Evolutionary conservation across 2,888 invertebrate species (phyloP), one percentile per base, ranked within the genome.

Genomic region (Tinea semifulvella): DNA sequence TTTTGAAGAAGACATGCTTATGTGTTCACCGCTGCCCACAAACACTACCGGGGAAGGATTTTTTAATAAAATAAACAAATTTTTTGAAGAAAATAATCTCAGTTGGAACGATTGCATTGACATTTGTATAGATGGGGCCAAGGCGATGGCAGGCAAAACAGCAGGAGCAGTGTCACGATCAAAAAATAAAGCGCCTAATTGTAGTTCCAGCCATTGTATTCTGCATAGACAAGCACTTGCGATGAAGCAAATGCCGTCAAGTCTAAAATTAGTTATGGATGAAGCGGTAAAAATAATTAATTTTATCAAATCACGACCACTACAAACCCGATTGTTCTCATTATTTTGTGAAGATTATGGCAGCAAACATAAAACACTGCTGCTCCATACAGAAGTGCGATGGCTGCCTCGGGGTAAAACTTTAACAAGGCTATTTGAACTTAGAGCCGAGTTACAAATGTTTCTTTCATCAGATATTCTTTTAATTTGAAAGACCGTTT

Each of bases 351-450:
- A 48, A 45, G 45, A 48, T 46, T 46, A 52, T 52, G 51, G 51
- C 48, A 55, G 51, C 50, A 52, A 52, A 51, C 51, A 46, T 46
- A 48, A 48, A 46, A 46, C 48, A 46, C 46, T 48, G 26, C 46
- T 48, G 48, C 46, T 46, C 50, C 53, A 54, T 52, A 55, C 52
- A 50, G 53, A 57, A 54, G 52, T 54, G 50, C 49, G 52, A 49
- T 54, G 52, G 55, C 50, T 52, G 49, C 53, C 53, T 51, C 53
- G 53, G 51, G 54, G 51, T 52, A 53, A 55, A 47, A 48, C 45
- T 48, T 46, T 51, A 46, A 47, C 50, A 46, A 49, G 52, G 43
- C 46, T 49, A 47, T 53, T 53, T 53, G 54, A 53, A 50, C 48
- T 53, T 47, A 50, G 52, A 52, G 48, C 49, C 26, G 52, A 54